Conservation (phyloP, 2,113 vertebrate species). For the Xiphorhynchus elegans region DNA sequence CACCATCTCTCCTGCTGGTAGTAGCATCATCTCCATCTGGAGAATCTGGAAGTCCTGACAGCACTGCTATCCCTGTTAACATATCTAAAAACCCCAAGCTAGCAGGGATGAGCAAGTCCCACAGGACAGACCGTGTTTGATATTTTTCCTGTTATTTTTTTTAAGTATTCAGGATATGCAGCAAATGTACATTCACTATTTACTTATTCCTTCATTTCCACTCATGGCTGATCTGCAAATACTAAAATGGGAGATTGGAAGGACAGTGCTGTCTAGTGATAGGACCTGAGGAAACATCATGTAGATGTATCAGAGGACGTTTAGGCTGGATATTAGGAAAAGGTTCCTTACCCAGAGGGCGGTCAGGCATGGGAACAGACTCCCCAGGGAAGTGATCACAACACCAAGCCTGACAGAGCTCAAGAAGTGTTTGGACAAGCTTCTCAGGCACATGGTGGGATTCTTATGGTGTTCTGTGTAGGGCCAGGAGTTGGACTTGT, state of each 20-base stretch:
- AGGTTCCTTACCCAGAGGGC: background rate
- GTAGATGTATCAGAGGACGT: background rate
- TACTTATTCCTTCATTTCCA: background rate
- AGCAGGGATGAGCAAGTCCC: background rate
- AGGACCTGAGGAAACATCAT: background rate
- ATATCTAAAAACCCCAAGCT: background rate
- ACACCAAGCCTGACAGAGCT: background rate
- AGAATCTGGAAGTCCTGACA: background rate
- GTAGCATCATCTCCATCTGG: conserved; percentile 21
- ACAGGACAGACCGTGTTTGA: background rate
- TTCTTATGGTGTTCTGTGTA: background rate
- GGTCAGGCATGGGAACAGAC: background rate
- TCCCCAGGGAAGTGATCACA: background rate
- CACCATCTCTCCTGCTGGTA: background rate
- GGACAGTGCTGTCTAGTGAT: background rate
- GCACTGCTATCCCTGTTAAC: background rate
- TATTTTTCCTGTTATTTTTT: background rate
- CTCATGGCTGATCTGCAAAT: background rate
- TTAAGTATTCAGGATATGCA: background rate
- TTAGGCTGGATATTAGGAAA: background rate
- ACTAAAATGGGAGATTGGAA: background rate
- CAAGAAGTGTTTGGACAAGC: background rate
- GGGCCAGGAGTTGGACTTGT: background rate
- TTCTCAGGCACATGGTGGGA: background rate
- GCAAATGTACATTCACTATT: background rate